phyloP scores from a whole-genome alignment of 2,113 vertebrate genomes.

The Corvus hawaiiensis region DNA sequence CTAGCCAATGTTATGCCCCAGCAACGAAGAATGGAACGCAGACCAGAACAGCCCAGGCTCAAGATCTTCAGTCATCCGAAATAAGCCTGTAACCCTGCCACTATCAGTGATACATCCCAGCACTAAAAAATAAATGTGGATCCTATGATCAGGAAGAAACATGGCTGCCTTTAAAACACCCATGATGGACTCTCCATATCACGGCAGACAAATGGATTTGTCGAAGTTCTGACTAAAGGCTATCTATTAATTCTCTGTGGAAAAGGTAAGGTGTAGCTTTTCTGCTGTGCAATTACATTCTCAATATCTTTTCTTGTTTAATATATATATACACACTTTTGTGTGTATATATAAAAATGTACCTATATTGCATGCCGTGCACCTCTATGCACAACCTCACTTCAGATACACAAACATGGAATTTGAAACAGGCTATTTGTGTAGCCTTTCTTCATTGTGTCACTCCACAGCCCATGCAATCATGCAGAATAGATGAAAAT shows the following conservation, averaged over 20 bases:
- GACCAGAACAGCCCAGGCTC: not conserved
- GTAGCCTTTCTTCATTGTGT: not conserved
- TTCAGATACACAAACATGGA: not conserved
- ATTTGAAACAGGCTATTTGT: not conserved
- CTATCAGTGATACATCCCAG: not conserved
- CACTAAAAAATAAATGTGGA: not conserved
- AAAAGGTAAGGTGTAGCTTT: not conserved
- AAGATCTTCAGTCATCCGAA: not conserved
- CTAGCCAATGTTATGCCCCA: not conserved
- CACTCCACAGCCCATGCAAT: not conserved
- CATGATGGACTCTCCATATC: not conserved
- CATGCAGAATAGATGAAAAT: not conserved
- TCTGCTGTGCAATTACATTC: not conserved
- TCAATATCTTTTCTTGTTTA: not conserved
- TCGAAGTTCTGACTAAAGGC: not conserved
- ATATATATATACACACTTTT: not conserved
- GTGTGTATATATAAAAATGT: not conserved
- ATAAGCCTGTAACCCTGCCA: not conserved
- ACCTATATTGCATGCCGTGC: not conserved
- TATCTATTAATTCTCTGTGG: not conserved
- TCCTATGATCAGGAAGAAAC: not conserved
- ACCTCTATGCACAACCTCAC: not conserved
- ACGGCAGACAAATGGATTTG: not conserved
- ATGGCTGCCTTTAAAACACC: not conserved
- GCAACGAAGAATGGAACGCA: not conserved